These are phyloP conservation scores for Drosophila triauraria DNA, from an alignment of 1,140 invertebrate genomes.

Conservation along the genomic window DNA sequence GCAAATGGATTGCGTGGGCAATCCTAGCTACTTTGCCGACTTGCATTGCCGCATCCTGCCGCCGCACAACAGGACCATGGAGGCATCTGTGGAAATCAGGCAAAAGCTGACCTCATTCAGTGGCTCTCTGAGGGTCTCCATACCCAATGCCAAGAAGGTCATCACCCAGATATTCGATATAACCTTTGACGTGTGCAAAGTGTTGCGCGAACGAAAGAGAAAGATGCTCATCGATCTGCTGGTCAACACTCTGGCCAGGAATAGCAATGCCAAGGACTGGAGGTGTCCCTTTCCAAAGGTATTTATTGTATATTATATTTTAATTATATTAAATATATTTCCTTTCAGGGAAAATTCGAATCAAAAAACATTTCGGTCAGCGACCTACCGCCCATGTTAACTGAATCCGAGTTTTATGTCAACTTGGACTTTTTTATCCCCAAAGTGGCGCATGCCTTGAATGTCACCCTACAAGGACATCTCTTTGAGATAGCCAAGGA, in stretches of 20 bases:
- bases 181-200: constrained; percentile 63
- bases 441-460: constrained; percentile 26
- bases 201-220: constrained; percentile 48
- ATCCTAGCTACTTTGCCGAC: constrained; percentile 42
- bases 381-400: constrained; percentile 53
- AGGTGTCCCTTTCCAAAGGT: constrained; percentile 55
- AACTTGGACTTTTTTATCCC: constrained; percentile 57
- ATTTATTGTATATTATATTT: not conserved
- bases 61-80: constrained; percentile 43
- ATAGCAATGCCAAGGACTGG: constrained; percentile 12
- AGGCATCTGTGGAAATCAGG: constrained; percentile 22
- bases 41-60: constrained; percentile 18
- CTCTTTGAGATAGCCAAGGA: constrained; percentile 55
- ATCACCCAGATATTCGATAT: constrained; percentile 54
- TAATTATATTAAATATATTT: not conserved
- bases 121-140: constrained; percentile 37
- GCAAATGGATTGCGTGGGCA: constrained; percentile 46
- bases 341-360: constrained; percentile 31
- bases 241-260: constrained; percentile 32
- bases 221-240: constrained; percentile 45
- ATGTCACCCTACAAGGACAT: constrained; percentile 39
- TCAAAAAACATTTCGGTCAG: constrained; percentile 46
- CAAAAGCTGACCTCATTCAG: constrained; percentile 13
- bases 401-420: constrained; percentile 45
- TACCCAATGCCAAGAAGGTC: constrained; percentile 58